Base-by-base conservation (phyloP, 2,113 vertebrate genomes). In the Chaenocephalus aceratus region DNA sequence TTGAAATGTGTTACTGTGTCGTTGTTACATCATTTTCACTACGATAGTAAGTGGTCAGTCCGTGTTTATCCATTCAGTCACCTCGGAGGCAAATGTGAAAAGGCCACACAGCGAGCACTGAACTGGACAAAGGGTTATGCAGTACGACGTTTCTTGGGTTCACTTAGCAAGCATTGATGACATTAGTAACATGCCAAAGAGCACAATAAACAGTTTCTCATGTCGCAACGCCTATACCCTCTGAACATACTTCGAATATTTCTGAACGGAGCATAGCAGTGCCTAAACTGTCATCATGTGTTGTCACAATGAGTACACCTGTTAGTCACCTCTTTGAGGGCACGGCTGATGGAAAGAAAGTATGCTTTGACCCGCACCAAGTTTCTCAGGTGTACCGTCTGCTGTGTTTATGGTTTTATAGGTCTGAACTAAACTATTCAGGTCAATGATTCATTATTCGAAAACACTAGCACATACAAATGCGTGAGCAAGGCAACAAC, bases 151-250 rank as follows among this genome's bases (percentile, higher is more conserved):
- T 79, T 90, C 85, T 81, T 74, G 87, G 71, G 75, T 77, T 87
- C 84, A 80, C 72, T 89, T 82, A 77, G 59, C 77, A 77, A 86
- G 77, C 83, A 67, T 67, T 68, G 84, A 86, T 82, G 77, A 80
- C 53, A 88, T 90, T 87, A 91, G 45, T 82, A 54, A 81, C 91
- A 92, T 72, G 80, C 77, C 87, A 86, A 53, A 64, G 68, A 81
- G 73, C 78, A 65, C 64, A 72, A 82, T 78, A 79, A 73, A 78
- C 71, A 44, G 49, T 65, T 83, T 75, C 60, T 79, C 80, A 59
- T 18, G 62, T 26, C 23, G 4, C 26, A 48, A 21, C 30, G 21
- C 15, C 18, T 34, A 65, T 63, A 30, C 71, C 51, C 3, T 73
- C 66, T 13, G 6, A 77, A 85, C 49, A 87, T 84, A 36, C 74